Conservation (phyloP, 2,113 vertebrate species). For the Cryptomyrus ogoouensis region DNA sequence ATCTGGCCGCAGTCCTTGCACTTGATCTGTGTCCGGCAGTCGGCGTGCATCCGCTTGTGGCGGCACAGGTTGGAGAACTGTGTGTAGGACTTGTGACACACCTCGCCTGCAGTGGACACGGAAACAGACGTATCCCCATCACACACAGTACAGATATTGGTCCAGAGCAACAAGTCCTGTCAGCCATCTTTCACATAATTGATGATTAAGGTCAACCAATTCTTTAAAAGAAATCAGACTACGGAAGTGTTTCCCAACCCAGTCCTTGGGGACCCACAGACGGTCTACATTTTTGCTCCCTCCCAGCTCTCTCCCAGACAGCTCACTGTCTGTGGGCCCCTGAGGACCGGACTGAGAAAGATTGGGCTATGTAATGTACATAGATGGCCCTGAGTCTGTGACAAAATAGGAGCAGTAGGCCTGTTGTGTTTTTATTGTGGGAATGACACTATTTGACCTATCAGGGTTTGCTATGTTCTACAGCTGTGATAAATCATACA, state of each 20-base stretch:
- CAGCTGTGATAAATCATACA: not conserved
- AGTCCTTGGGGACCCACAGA: not conserved
- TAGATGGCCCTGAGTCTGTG: not conserved
- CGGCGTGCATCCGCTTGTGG: conserved; percentile 98
- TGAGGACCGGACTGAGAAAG: not conserved
- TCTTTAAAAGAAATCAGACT: not conserved
- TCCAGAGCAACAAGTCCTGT: not conserved
- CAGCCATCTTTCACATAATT: not conserved
- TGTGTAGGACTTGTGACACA: conserved; percentile 99
- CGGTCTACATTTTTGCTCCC: not conserved
- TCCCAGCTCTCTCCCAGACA: not conserved
- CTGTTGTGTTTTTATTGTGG: not conserved
- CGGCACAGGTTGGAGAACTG: conserved; percentile 99
- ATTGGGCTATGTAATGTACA: not conserved
- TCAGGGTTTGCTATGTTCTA: not conserved
- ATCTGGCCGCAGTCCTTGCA: conserved; percentile 99
- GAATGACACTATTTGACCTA: not conserved
- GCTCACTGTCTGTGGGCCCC: not conserved
- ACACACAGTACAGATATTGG: conserved; percentile 10
- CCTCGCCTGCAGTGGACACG: conserved; percentile 78
- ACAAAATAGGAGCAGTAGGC: not conserved
- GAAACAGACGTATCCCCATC: conserved; percentile 39
- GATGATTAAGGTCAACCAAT: not conserved
- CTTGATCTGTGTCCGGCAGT: conserved; percentile 99
- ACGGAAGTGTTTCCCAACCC: not conserved